These are phyloP conservation scores for Sympetrum striolatum DNA, from an alignment of 2,888 invertebrate genomes.

Conservation along the genomic window DNA sequence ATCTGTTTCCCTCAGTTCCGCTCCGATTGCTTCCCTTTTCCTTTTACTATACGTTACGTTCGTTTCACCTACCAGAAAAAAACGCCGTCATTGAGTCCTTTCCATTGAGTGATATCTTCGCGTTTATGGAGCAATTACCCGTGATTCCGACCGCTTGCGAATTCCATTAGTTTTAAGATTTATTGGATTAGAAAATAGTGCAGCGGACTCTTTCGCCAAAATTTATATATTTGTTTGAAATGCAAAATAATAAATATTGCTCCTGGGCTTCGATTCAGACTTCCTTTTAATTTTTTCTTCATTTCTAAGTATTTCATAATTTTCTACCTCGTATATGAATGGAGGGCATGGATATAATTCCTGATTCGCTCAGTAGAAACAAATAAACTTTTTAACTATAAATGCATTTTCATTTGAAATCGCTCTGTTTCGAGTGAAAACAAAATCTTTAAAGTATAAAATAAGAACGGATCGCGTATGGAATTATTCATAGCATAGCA, in stretches of 20 bases:
- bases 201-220: not conserved
- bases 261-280: not conserved
- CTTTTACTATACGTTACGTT: not conserved
- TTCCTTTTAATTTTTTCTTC: not conserved
- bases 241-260: not conserved
- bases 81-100: not conserved
- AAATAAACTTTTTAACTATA: too few relatives aligned
- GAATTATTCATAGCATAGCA: too few relatives aligned
- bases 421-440: too few relatives aligned
- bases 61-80: not conserved
- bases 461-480: too few relatives aligned
- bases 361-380: not conserved
- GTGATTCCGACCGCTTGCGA: not conserved
- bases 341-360: slow-evolving; percentile 3
- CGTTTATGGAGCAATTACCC: slow-evolving; percentile 18
- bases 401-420: too few relatives aligned
- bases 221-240: not conserved
- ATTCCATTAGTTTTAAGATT: not conserved
- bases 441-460: too few relatives aligned
- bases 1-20: not conserved
- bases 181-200: not conserved
- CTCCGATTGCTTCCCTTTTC: not conserved
- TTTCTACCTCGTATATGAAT: not conserved
- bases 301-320: not conserved
- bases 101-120: not conserved